Base-by-base conservation (phyloP, 1,140 invertebrate genomes). In the Tigriopus japonicus region DNA sequence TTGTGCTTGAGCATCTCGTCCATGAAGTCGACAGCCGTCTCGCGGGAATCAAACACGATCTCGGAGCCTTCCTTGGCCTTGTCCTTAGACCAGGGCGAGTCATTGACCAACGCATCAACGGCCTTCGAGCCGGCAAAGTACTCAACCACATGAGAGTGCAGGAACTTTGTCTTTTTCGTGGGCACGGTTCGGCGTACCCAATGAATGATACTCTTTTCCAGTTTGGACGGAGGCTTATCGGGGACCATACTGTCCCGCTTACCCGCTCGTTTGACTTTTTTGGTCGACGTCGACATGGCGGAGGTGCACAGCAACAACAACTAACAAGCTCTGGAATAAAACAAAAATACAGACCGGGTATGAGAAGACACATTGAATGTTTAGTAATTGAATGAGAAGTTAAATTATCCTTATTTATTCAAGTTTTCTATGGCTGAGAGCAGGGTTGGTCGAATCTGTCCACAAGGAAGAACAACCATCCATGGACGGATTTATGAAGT, bases 151-250 rank as follows among this genome's bases (percentile, higher is more conserved):
- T 91, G 86, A 71, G 97, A 92, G 67, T 87, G 87, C 51, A 91
- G 76, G 69, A 96, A 92, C 73, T 91, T 96, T 0, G 90, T 94
- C 70, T 90, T 90, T 72, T 95, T 95, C 7, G 81, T 85, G 14
- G 87, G 89, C 14, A 92, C 82, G 74, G 94, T 92, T 63, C 86
- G 85, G 53, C 86, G 83, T 51, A 98, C 74, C 84, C 88, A 96
- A 72, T 92, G 93, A 0, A 90, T 92, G 21, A 97, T 78, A 0
- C 81, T 78, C 73, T 92, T 93, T 71, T 97, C 89, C 52, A 92
- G 84, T 73, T 94, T 95, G 1, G 82, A 24, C 49, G 53, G 52
- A 17, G 59, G 59, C 1, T 55, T 28, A 13, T 55, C 35, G 12
- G 40, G 17, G 15, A 6, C 52, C 59, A 61, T 61, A 5, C 6